phyloP scores from a whole-genome alignment of 2,888 invertebrate genomes.

The Eilema depressum region DNA sequence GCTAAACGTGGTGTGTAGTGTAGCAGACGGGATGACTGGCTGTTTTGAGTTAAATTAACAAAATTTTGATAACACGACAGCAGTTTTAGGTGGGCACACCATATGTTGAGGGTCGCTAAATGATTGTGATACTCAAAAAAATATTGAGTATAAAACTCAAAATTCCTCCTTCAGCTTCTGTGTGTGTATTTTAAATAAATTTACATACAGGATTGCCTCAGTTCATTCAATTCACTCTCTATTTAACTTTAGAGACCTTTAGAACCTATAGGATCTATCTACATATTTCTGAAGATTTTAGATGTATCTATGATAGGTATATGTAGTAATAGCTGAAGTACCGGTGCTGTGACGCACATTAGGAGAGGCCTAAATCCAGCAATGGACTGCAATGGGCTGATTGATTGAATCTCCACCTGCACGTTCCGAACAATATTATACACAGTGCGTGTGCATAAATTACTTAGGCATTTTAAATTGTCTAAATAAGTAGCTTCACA shows the following conservation, averaged over 20 bases:
- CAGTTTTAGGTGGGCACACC: constrained; percentile 55
- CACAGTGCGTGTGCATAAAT: too few relatives aligned
- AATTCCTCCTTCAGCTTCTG: neutral
- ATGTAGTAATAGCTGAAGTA: too few relatives aligned
- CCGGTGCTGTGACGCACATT: too few relatives aligned
- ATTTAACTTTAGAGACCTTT: neutral
- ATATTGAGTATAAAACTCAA: constrained; percentile 19
- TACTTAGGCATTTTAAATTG: too few relatives aligned
- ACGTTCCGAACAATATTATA: too few relatives aligned
- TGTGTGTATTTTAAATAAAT: too few relatives aligned
- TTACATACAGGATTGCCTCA: neutral
- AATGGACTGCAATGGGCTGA: neutral
- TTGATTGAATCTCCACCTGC: too few relatives aligned
- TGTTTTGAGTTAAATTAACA: constrained; percentile 78
- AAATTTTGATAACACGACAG: constrained; percentile 68
- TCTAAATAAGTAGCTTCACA: too few relatives aligned
- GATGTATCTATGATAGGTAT: too few relatives aligned
- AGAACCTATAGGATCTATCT: too few relatives aligned
- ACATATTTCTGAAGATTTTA: too few relatives aligned
- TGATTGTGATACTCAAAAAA: constrained; percentile 36
- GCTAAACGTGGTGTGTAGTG: constrained; percentile 42
- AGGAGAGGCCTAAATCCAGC: neutral
- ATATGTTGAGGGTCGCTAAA: constrained; percentile 71
- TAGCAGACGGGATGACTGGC: constrained; percentile 78
- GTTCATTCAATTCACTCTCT: neutral